phyloP scores from a whole-genome alignment of 2,888 invertebrate species.

The Drosophila fulvimacula region DNA sequence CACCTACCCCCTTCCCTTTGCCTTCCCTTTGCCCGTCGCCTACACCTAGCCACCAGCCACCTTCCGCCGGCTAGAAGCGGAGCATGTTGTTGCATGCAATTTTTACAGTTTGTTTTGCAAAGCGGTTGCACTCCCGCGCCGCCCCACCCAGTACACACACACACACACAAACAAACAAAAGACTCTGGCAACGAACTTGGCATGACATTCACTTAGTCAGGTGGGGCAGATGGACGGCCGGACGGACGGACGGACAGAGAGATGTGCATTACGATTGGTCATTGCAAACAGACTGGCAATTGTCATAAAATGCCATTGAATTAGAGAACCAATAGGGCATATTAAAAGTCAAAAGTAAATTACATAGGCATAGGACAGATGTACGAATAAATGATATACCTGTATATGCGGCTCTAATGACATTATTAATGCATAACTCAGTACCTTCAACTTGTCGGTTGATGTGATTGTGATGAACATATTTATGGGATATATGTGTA shows the following conservation, averaged over 20 bases:
- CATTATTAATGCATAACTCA: neutral
- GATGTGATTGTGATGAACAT: no score
- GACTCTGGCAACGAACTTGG: constrained; percentile 80
- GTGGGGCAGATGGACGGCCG: constrained; percentile 4
- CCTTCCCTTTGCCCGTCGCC: neutral
- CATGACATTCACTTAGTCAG: constrained; percentile 41
- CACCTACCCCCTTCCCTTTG: no score
- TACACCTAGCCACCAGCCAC: no score
- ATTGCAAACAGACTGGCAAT: constrained; percentile 9
- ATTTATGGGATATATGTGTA: neutral
- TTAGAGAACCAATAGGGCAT: neutral
- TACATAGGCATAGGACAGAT: neutral
- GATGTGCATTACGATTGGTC: constrained; percentile 33
- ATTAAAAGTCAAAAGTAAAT: neutral
- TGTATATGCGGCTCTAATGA: neutral
- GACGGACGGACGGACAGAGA: constrained; percentile 23
- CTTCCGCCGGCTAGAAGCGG: constrained; percentile 47
- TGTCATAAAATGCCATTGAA: constrained; percentile 5
- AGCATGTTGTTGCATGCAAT: constrained; percentile 62
- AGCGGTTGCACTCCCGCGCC: constrained; percentile 45
- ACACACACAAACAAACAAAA: constrained; percentile 56
- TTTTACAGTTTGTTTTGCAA: constrained; percentile 80
- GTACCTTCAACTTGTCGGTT: neutral
- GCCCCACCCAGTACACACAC: neutral
- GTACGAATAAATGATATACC: no score